Evolutionary conservation across 1,140 invertebrate species (phyloP).

Genomic region (Micrasema longulum): DNA sequence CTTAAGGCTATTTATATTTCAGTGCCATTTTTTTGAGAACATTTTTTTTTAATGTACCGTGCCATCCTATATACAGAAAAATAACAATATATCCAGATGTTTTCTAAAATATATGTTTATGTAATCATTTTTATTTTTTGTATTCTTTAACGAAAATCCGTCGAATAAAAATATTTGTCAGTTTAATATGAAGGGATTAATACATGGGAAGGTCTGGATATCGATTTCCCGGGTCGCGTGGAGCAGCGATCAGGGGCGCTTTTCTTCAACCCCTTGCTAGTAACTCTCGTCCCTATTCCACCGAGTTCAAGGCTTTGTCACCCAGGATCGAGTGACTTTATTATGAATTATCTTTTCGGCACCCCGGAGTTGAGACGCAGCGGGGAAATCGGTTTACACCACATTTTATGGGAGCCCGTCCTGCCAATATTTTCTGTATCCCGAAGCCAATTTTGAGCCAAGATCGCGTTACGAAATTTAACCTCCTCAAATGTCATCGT

Average conservation of each 20-base stretch:
- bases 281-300: conserved; percentile 1
- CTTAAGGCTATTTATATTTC: too few relatives aligned
- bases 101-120: too few relatives aligned
- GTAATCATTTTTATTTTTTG: too few relatives aligned
- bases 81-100: too few relatives aligned
- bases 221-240: conserved; percentile 15
- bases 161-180: too few relatives aligned
- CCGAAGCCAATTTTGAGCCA: conserved; percentile 12
- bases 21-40: too few relatives aligned
- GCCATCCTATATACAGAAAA: too few relatives aligned
- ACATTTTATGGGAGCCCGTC: neutral
- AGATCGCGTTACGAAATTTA: conserved; percentile 24
- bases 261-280: neutral
- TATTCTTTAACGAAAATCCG: too few relatives aligned
- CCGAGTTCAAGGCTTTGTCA: neutral
- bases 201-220: neutral
- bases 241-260: conserved; percentile 2
- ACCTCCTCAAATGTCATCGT: conserved; percentile 12
- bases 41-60: too few relatives aligned
- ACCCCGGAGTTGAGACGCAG: conserved; percentile 11
- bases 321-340: conserved; percentile 18
- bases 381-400: conserved; percentile 18
- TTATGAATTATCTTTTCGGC: conserved; percentile 29
- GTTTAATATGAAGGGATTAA: too few relatives aligned
- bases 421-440: conserved; percentile 1